Conservation (phyloP, 1,140 invertebrate species). For the Halictus rubicundus region DNA sequence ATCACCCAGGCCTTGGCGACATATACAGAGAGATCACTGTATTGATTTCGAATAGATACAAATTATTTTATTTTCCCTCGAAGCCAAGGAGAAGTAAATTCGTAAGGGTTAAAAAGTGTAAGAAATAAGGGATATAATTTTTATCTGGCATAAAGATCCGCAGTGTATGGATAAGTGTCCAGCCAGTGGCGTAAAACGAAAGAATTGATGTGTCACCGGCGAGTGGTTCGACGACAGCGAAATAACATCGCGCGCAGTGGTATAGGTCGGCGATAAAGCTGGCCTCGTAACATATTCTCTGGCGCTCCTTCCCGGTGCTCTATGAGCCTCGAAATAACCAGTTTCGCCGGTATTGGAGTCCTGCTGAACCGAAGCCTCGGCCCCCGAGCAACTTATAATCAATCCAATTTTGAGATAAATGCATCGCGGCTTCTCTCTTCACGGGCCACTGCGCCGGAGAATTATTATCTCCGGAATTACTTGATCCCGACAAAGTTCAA, state of each 20-base stretch:
- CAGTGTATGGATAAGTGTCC: too few species aligned
- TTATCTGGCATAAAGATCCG: too few species aligned
- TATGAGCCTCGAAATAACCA: constrained; percentile 55
- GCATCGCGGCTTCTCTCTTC: constrained; percentile 32
- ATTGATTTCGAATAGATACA: too few species aligned
- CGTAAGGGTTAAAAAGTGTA: too few species aligned
- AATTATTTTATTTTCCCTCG: too few species aligned
- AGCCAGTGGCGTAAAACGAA: background rate
- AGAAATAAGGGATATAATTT: too few species aligned
- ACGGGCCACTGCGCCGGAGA: constrained; percentile 26
- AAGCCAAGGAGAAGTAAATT: too few species aligned
- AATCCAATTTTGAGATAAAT: constrained; percentile 53
- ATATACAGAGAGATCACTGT: too few species aligned
- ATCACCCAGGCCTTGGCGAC: too few species aligned
- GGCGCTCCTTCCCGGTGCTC: constrained; percentile 26
- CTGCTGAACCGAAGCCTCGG: constrained; percentile 27
- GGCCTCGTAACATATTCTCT: constrained; percentile 52
- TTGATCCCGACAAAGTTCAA: constrained; percentile 13
- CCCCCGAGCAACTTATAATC: constrained; percentile 45
- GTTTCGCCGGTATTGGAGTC: constrained; percentile 28
- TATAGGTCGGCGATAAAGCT: constrained; percentile 45
- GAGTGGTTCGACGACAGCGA: background rate
- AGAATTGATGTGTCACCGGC: background rate
- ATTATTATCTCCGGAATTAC: constrained; percentile 35
- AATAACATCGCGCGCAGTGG: constrained; percentile 29